Percentiles rank a stretch among this genome's conserved stretches.
These are phyloP conservation scores for Listronotus oregonensis DNA, from an alignment of 1,140 invertebrate species.

Conservation along the genomic window DNA sequence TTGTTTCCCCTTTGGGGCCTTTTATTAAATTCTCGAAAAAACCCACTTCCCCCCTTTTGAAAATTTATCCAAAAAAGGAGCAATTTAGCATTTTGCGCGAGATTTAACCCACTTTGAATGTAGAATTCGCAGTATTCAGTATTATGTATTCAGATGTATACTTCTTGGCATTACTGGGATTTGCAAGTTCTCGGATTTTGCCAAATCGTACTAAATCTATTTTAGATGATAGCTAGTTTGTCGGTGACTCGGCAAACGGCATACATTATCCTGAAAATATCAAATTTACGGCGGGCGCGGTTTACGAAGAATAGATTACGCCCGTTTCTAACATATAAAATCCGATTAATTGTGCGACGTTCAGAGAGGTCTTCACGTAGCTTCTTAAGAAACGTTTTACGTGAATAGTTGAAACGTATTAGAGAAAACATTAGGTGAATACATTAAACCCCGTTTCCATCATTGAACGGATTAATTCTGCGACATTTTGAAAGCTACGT, in stretches of 20 bases:
- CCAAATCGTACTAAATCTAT: conserved; percentile 10
- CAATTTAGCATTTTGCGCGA: conserved; percentile 1
- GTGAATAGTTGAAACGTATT: too few relatives aligned
- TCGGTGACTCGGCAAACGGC: conserved; percentile 3
- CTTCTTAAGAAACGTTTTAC: too few relatives aligned
- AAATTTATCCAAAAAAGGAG: neutral
- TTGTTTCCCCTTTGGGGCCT: too few relatives aligned
- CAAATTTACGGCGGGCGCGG: neutral
- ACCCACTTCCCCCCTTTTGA: too few relatives aligned
- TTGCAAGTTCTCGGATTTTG: conserved; percentile 1
- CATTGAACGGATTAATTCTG: too few relatives aligned
- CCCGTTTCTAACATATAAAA: too few relatives aligned
- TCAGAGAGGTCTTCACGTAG: too few relatives aligned
- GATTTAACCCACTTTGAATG: conserved; percentile 5
- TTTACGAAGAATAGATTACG: neutral
- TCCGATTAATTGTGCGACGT: too few relatives aligned
- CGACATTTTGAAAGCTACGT: too few relatives aligned
- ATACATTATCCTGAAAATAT: conserved; percentile 5
- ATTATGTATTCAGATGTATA: conserved; percentile 7
- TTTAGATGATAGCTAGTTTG: conserved; percentile 12
- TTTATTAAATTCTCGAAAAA: too few relatives aligned
- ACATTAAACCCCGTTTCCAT: too few relatives aligned
- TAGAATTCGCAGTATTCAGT: neutral
- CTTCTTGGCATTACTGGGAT: neutral
- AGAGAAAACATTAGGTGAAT: too few relatives aligned